A percentile compares a stretch with the other conserved stretches of the same genome.
Evolutionary conservation across 2,113 vertebrate species (phyloP).

Genomic region (Lethenteron camtschaticum): DNA sequence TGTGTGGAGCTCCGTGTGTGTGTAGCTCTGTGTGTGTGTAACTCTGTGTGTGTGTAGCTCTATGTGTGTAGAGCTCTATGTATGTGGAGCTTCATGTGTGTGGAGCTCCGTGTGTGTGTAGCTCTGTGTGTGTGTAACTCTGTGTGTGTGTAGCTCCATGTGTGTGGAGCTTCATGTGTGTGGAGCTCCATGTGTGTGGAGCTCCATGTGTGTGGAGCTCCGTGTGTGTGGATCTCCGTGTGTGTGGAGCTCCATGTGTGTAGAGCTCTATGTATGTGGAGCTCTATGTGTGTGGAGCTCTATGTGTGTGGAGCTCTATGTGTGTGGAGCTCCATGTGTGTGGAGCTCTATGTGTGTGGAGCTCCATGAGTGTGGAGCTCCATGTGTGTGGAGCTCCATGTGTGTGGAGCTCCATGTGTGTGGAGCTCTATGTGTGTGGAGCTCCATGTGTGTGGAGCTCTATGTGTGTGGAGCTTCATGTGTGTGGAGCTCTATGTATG

Average conservation of each 20-base stretch:
- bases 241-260: neutral
- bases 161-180: too few relatives aligned
- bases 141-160: neutral
- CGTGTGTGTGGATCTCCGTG: neutral
- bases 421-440: neutral
- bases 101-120: neutral
- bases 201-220: too few relatives aligned
- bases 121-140: neutral
- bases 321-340: neutral
- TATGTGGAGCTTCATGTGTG: neutral
- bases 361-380: neutral
- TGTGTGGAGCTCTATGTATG: neutral
- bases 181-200: too few relatives aligned
- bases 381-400: neutral
- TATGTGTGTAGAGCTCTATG: neutral
- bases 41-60: neutral
- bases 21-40: neutral
- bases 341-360: neutral
- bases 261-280: neutral
- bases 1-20: neutral
- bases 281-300: neutral
- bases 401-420: too few relatives aligned
- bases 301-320: neutral
- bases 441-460: neutral
- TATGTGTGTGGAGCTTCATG: neutral